Base-by-base conservation (phyloP, 2,797 vertebrate genomes). In the Ispidina lecontei region DNA sequence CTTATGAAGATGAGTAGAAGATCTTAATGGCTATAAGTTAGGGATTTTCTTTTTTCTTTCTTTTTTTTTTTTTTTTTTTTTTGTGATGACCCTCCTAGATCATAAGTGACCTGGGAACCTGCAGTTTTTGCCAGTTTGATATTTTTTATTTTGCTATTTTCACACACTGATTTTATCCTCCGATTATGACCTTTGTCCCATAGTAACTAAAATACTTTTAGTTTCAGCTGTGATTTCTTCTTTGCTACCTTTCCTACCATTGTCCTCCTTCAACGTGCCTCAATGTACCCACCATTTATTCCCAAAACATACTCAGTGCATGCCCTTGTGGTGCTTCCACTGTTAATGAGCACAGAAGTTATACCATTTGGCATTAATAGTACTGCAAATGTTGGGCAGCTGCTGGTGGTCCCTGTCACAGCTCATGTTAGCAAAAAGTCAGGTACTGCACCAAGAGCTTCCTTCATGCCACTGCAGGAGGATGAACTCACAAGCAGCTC, bases 391-490 rank as follows among this genome's bases (percentile, higher is more conserved):
- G 25, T 35, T 37, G 51, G 47, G 75, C 65, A 87, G 63, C 25
- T 16, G 19, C 68, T 60, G 37, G 37, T 62, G n/a, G 26, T 35
- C 44, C 46, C 43, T 52, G 37, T 44, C 58, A 64, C 29, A 33
- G 20, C 33, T 84, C 70, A 1, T 10, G 23, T 28, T 12, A 43
- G 43, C 44, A 55, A 46, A 73, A 46, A 64, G 29, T 8, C 33
- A 43, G 9, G 26, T 23, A 20, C 41, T 49, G 35, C 3, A 41
- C 33, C 64, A 46, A 6, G 3, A n/a, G 8, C 21, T 79, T 67
- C 56, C 35, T 58, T 39, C 0, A 0, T 63, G n/a, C 47, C 35
- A 16, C 60, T 44, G 41, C 2, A 5, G n/a, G 22, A 63, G 64
- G 35, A 74, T 51, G 73, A 35, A 56, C 51, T 10, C 49, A 25